Evolutionary conservation across 1,140 invertebrate genomes (phyloP), one percentile per base, ranked within the genome.

Genomic region (Maconellicoccus hirsutus): DNA sequence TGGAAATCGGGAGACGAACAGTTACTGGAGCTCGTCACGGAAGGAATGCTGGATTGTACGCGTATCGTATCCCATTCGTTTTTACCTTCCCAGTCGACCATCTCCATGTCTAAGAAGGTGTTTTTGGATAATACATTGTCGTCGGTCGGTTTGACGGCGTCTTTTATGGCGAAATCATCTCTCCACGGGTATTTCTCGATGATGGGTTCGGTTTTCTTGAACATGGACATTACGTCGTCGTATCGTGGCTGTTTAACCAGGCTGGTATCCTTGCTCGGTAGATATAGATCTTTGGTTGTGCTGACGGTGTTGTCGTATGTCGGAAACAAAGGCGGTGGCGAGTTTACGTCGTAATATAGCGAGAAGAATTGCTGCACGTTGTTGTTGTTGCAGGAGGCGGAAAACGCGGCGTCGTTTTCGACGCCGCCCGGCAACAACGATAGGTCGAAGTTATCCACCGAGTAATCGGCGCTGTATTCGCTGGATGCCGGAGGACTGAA

Each of bases 371-470:
- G 80, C 75, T 84, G 81, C 76, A 85, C 72, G 77, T 83, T 78
- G 76, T 84, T 79, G 75, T 86, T 79, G 74, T 85, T 82, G 73
- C 84, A 76, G 73, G 84, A 82, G 21, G 10, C 8, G 2, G 61
- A 26, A 22, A 66, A 66, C 4, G 22, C 22, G 33, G 83, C 81
- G 73, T 84, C 81, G 74, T 80, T 61, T 72, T 74, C 59, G 61
- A 77, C 70, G 23, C 76, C 71, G 71, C 83, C 83, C 73, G 89
- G 86, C 73, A 91, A 81, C 26, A 91, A 82, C 33, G 90, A 91
- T 75, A 90, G 77, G 78, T 90, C 88, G 77, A 89, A 90, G 73
- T 80, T 83, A 71, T 87, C 85, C n/a, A 83, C 82, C 73, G 86
- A 85, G 76, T 86, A 86, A 42, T 73, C 73, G 61, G 82, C 81